These are phyloP conservation scores for Marmota flaviventris DNA, from an alignment of 2,113 vertebrate genomes.

Conservation along the genomic window DNA sequence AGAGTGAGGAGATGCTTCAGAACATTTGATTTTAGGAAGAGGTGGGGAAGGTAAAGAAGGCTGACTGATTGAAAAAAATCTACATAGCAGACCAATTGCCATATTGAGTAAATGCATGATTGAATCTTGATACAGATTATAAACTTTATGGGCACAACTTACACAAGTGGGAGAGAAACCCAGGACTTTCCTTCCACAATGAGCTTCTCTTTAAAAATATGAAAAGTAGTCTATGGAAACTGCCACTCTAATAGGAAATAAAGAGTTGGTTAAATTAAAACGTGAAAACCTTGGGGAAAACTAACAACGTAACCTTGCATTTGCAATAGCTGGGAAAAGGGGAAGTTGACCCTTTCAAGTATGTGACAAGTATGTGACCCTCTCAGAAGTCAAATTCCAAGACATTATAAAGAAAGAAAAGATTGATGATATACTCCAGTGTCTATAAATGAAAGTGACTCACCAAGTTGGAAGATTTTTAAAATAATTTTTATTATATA, in stretches of 20 bases:
- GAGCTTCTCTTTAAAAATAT: not conserved
- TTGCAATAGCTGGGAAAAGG: not conserved
- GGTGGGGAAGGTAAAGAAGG: too few species aligned
- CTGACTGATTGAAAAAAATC: not conserved
- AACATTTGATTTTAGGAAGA: not conserved
- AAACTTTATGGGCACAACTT: not conserved
- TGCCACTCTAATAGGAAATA: not conserved
- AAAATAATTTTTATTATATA: not conserved
- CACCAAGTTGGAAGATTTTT: not conserved
- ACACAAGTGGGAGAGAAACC: not conserved
- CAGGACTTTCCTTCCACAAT: not conserved
- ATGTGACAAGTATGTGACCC: too few species aligned
- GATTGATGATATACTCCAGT: not conserved
- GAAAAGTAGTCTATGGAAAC: not conserved
- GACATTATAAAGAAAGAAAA: constrained; percentile 21
- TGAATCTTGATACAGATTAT: not conserved
- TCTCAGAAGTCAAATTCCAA: not conserved
- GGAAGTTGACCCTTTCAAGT: not conserved
- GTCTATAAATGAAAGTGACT: not conserved
- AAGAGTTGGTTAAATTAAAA: not conserved
- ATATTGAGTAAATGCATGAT: not conserved
- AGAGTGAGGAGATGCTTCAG: not conserved
- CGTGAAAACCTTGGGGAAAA: not conserved
- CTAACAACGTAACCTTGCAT: not conserved
- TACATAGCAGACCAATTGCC: not conserved